phyloP scores from a whole-genome alignment of 2,888 invertebrate species.

The Spialia ferax region DNA sequence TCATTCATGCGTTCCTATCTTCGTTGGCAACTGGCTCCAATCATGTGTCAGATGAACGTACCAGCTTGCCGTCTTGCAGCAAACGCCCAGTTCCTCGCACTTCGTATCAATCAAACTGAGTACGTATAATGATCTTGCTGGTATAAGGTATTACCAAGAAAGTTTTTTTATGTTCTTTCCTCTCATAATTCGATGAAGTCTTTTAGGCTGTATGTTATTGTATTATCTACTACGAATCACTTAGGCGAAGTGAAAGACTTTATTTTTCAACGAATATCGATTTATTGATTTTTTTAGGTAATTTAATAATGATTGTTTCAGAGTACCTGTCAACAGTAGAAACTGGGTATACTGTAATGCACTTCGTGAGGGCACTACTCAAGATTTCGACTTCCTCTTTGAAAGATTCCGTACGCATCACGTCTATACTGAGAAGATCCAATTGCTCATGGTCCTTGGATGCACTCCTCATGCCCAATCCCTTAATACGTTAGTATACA shows the following conservation, averaged over 20 bases:
- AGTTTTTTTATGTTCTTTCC: not conserved
- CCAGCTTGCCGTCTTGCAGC: constrained; percentile 60
- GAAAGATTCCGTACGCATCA: constrained; percentile 85
- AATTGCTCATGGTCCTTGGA: constrained; percentile 89
- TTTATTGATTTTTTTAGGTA: not conserved
- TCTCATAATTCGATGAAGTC: too few relatives aligned
- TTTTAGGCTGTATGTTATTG: too few relatives aligned
- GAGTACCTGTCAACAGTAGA: constrained; percentile 82
- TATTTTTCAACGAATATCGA: not conserved
- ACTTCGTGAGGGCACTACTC: constrained; percentile 87
- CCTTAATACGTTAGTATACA: constrained; percentile 77
- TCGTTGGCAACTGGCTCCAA: constrained; percentile 69
- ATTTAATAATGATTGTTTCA: constrained; percentile 46
- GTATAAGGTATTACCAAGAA: not conserved
- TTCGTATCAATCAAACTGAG: constrained; percentile 52
- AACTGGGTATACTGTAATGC: constrained; percentile 92
- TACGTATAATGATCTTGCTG: constrained; percentile 53
- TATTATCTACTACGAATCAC: too few relatives aligned
- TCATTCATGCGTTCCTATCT: constrained; percentile 72
- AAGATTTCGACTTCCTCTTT: constrained; percentile 90
- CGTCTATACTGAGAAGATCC: constrained; percentile 89
- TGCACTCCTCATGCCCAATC: constrained; percentile 87
- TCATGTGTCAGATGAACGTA: constrained; percentile 62
- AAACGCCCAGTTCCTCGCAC: constrained; percentile 53
- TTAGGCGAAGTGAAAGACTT: too few relatives aligned